These are phyloP conservation scores for Archips xylosteana DNA, from an alignment of 2,888 invertebrate genomes.

Conservation along the genomic window DNA sequence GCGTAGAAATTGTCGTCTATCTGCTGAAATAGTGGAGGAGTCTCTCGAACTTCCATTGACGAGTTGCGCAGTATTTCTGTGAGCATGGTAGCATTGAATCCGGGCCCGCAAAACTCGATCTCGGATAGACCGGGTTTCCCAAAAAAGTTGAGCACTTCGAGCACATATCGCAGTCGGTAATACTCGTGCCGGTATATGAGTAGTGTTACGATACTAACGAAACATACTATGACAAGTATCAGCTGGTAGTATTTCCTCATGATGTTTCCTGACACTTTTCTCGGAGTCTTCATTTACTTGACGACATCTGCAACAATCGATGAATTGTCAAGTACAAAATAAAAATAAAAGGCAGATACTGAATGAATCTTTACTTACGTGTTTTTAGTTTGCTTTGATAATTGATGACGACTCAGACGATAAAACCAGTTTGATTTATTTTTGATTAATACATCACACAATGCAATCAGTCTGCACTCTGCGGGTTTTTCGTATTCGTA, in stretches of 20 bases:
- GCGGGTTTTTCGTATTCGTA: too few species aligned
- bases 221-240: conserved; percentile 88
- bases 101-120: conserved; percentile 82
- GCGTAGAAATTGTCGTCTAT: conserved; percentile 87
- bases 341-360: neutral
- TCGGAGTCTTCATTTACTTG: conserved; percentile 74
- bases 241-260: conserved; percentile 96
- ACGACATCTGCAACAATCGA: conserved; percentile 55
- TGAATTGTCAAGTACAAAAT: conserved; percentile 7
- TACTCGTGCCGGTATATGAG: conserved; percentile 95
- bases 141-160: conserved; percentile 95
- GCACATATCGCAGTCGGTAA: conserved; percentile 91
- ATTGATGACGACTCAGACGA: neutral
- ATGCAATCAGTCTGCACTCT: neutral
- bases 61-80: conserved; percentile 80
- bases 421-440: neutral
- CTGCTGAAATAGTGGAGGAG: conserved; percentile 89
- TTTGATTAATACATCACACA: neutral
- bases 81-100: conserved; percentile 81
- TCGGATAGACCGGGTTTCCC: conserved; percentile 88
- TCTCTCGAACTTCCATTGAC: conserved; percentile 86
- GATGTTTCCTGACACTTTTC: conserved; percentile 68
- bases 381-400: neutral
- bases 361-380: neutral
- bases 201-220: conserved; percentile 90